Conservation (phyloP, 2,888 invertebrate species). For the Melanotus villosus region DNA sequence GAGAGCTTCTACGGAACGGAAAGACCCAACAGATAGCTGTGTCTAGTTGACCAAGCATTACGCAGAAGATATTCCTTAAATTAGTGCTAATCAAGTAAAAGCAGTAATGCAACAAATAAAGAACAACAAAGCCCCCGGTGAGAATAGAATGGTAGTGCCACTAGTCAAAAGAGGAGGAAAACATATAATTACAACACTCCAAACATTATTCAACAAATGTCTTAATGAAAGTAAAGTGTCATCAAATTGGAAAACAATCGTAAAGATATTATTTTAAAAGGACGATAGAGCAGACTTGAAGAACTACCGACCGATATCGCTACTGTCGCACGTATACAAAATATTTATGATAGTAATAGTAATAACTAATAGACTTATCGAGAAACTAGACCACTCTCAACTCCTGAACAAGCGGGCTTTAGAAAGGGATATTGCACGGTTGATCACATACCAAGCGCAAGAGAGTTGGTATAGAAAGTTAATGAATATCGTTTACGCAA, state of each 20-base stretch:
- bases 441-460: not conserved
- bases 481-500: not conserved
- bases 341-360: no score
- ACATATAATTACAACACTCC: no score
- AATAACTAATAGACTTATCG: no score
- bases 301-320: no score
- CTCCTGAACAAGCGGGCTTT: not conserved
- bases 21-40: not conserved
- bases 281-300: no score
- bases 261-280: not conserved
- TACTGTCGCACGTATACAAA: no score
- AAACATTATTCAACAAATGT: no score
- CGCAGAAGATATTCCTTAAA: not conserved
- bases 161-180: not conserved
- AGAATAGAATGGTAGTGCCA: not conserved
- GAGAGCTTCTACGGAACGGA: not conserved
- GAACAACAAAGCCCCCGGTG: not conserved
- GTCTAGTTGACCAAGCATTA: not conserved
- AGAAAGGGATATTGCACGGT: not conserved
- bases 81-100: no score
- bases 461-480: not conserved
- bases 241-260: not conserved
- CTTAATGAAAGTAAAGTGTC: no score
- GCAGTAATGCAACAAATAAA: not conserved
- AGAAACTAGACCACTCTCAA: not conserved